Conservation (phyloP, 2,888 invertebrate genomes). For the Melieria omissa region DNA sequence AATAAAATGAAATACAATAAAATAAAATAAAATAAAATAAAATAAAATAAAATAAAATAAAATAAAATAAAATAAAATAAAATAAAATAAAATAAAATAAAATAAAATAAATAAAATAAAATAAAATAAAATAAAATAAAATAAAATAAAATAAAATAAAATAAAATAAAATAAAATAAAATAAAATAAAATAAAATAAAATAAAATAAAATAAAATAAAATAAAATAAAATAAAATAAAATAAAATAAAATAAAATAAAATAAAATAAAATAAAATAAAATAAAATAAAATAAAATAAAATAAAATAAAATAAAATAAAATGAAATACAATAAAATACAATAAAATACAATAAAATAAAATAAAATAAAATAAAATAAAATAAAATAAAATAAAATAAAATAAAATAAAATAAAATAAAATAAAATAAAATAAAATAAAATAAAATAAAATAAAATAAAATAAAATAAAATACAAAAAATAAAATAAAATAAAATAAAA, state of each 20-base stretch:
- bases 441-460: not conserved
- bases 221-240: conserved; percentile 26
- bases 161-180: no score
- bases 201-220: conserved; percentile 24
- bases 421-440: not conserved
- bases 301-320: not conserved
- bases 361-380: not conserved
- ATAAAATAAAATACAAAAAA: not conserved
- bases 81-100: no score
- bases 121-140: not conserved
- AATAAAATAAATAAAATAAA: no score
- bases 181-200: conserved; percentile 15
- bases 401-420: not conserved
- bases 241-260: conserved; percentile 21
- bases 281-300: not conserved
- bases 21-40: no score
- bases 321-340: not conserved
- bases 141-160: not conserved
- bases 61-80: no score
- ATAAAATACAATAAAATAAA: not conserved
- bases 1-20: not conserved
- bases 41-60: no score
- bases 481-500: not conserved
- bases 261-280: conserved; percentile 3
- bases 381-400: not conserved